Percentiles rank a stretch among this genome's conserved stretches.
Evolutionary conservation across 2,797 vertebrate species (phyloP).

Genomic region (Podarcis siculus): DNA sequence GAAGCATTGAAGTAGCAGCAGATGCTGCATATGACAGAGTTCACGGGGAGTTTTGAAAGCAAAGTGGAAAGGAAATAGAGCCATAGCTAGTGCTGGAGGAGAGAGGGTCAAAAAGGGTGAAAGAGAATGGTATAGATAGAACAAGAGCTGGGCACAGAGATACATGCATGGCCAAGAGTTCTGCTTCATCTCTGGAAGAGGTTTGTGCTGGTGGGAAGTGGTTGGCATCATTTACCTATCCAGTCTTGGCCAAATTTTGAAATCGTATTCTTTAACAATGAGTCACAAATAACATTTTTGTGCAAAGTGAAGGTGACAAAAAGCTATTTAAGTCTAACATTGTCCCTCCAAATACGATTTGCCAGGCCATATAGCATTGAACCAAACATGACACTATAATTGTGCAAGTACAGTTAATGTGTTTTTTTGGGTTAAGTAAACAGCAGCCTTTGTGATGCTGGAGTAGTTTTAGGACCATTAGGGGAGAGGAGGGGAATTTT

Average conservation of each 20-base stretch:
- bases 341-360: neutral
- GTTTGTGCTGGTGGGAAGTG: neutral
- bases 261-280: neutral
- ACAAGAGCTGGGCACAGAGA: neutral
- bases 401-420: no score
- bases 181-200: neutral
- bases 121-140: neutral
- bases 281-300: neutral
- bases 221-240: neutral
- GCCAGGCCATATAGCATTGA: neutral
- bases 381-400: neutral
- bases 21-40: no score
- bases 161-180: neutral
- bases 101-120: neutral
- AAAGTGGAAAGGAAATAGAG: neutral
- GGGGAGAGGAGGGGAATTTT: neutral
- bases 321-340: neutral
- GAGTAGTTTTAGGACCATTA: neutral
- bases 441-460: neutral
- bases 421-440: neutral
- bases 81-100: neutral
- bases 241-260: neutral
- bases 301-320: neutral
- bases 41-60: no score
- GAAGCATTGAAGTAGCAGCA: no score